phyloP scores from a whole-genome alignment of 2,113 vertebrate genomes.

The Labrus mixtus region DNA sequence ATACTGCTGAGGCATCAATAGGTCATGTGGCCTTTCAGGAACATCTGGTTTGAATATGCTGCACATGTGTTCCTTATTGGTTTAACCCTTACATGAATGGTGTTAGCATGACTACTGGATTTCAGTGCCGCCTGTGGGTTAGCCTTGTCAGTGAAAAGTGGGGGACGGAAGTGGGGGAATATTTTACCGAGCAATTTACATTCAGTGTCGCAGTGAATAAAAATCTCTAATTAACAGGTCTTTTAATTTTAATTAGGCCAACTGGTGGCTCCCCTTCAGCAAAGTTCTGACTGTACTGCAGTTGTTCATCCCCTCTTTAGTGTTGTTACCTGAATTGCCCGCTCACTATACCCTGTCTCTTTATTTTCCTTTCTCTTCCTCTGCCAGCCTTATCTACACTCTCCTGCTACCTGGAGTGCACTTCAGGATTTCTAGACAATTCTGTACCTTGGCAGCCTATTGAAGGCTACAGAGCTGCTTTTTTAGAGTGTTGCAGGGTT shows the following conservation, averaged over 20 bases:
- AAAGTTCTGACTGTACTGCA: not conserved
- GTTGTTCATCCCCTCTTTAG: not conserved
- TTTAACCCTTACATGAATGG: conserved; percentile 40
- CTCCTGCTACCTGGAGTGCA: conserved; percentile 25
- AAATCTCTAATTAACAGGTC: conserved; percentile 20
- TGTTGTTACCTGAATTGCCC: conserved; percentile 25
- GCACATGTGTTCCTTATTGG: conserved; percentile 50
- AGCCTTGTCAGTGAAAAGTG: not conserved
- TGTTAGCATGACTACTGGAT: conserved; percentile 15
- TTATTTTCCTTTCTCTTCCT: conserved; percentile 16
- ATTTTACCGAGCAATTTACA: not conserved
- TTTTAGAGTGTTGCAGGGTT: conserved; percentile 43
- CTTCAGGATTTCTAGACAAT: conserved; percentile 42
- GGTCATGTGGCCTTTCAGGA: conserved; percentile 44
- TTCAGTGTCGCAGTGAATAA: not conserved
- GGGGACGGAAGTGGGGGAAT: not conserved
- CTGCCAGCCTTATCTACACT: conserved; percentile 5
- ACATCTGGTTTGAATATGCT: conserved; percentile 62
- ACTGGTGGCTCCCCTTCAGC: conserved; percentile 18
- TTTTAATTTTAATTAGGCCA: conserved; percentile 13
- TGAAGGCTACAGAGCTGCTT: conserved; percentile 40
- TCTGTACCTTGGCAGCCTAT: conserved; percentile 13
- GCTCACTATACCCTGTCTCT: conserved; percentile 14
- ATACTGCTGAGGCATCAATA: conserved; percentile 27
- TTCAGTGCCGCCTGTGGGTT: conserved; percentile 7